These are phyloP conservation scores for Montipora capitata DNA, from an alignment of 92 coral and sea anemone genomes.

Conservation along the genomic window DNA sequence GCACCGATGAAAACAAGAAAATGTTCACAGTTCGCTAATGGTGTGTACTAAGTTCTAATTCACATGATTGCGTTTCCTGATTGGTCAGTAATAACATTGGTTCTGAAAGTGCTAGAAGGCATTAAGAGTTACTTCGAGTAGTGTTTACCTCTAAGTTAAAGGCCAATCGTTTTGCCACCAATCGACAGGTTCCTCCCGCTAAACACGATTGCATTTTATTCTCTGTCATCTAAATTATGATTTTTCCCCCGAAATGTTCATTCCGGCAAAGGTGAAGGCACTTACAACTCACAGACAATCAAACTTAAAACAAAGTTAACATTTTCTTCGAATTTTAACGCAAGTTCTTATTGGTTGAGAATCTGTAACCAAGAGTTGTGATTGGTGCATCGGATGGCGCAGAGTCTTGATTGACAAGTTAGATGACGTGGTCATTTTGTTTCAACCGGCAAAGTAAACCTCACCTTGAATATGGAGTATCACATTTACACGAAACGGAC, in stretches of 20 bases:
- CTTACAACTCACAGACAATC: neutral
- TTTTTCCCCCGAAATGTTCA: neutral
- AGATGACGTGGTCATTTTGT: constrained; percentile 2
- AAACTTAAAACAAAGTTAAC: neutral
- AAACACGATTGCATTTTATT: neutral
- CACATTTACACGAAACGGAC: neutral
- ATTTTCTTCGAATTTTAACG: neutral
- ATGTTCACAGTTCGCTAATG: too few species aligned
- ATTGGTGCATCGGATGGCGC: neutral
- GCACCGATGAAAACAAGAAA: too few species aligned
- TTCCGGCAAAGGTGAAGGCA: too few species aligned
- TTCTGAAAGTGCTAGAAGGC: neutral
- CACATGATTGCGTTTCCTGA: neutral
- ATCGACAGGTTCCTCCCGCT: neutral
- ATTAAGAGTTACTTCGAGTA: neutral
- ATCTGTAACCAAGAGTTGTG: neutral
- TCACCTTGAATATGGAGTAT: neutral
- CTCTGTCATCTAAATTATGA: neutral
- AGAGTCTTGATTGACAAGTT: neutral
- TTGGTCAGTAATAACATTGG: neutral
- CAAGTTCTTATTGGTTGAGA: neutral
- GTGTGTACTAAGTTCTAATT: too few species aligned
- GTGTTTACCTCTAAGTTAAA: neutral
- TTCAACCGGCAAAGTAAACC: neutral
- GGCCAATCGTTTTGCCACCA: neutral